Conservation (phyloP, 2,113 vertebrate genomes). For the Nycticebus coucang region DNA sequence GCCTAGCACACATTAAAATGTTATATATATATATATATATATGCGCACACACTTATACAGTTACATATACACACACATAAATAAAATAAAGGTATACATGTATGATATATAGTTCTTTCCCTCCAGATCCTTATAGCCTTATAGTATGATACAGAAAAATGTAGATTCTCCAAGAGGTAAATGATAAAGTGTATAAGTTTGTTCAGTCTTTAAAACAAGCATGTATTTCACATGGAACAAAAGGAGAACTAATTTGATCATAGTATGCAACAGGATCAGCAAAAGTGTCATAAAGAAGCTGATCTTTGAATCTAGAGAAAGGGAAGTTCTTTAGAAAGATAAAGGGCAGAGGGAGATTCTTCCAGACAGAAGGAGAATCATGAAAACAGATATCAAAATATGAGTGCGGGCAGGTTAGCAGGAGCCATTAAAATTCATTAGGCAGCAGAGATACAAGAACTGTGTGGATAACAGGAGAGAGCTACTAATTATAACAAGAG, state of each 20-base stretch:
- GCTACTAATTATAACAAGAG: background rate
- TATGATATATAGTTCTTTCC: background rate
- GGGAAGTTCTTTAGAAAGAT: background rate
- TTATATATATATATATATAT: background rate
- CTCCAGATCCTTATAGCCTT: background rate
- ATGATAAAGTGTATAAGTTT: background rate
- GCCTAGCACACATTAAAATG: background rate
- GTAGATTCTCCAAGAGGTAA: background rate
- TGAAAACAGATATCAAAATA: background rate
- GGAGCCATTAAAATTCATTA: background rate
- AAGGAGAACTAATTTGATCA: background rate
- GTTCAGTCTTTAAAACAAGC: background rate
- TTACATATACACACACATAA: background rate
- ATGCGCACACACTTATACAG: background rate
- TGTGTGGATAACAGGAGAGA: background rate
- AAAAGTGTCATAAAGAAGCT: background rate
- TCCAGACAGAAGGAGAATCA: background rate
- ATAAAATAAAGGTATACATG: background rate
- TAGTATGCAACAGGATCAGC: background rate
- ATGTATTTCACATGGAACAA: background rate
- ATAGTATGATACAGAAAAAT: background rate
- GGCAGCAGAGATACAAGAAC: background rate
- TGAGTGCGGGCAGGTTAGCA: background rate
- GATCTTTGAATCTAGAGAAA: background rate
- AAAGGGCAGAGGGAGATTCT: background rate